These are phyloP conservation scores for Microplitis mediator DNA, from an alignment of 1,140 invertebrate species.

Conservation along the genomic window DNA sequence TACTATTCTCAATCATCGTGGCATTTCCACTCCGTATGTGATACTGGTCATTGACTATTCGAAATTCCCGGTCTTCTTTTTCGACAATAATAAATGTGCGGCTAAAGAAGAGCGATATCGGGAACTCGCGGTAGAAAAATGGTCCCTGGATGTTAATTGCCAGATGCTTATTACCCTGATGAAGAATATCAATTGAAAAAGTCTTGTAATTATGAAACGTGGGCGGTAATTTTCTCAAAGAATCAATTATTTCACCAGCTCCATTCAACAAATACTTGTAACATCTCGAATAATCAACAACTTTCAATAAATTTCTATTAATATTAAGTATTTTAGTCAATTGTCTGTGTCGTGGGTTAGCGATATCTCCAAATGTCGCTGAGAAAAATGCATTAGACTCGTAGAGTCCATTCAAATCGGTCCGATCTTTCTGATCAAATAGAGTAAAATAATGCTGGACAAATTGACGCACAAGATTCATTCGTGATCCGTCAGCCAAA, in stretches of 20 bases:
- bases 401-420: slow-evolving; percentile 55
- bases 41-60: slow-evolving; percentile 58
- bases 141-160: slow-evolving; percentile 50
- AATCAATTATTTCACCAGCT: slow-evolving; percentile 53
- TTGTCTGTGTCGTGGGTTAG: slow-evolving; percentile 48
- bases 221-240: slow-evolving; percentile 45
- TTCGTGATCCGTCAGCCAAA: slow-evolving; percentile 42
- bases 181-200: slow-evolving; percentile 51
- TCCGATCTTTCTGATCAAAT: slow-evolving; percentile 56
- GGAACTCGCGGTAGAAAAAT: slow-evolving; percentile 49
- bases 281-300: slow-evolving; percentile 58
- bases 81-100: slow-evolving; percentile 53
- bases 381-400: slow-evolving; percentile 56
- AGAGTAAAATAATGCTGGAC: slow-evolving; percentile 55
- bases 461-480: slow-evolving; percentile 55
- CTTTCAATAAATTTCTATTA: slow-evolving; percentile 58
- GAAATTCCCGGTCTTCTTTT: slow-evolving; percentile 56
- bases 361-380: slow-evolving; percentile 49
- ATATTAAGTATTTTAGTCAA: slow-evolving; percentile 47
- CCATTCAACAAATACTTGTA: slow-evolving; percentile 54
- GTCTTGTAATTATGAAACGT: slow-evolving; percentile 51
- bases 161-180: slow-evolving; percentile 40
- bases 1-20: slow-evolving; percentile 29
- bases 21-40: slow-evolving; percentile 47
- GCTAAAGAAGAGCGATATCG: slow-evolving; percentile 48